These are phyloP conservation scores for Chauna torquata DNA, from an alignment of 2,113 vertebrate genomes.

Conservation along the genomic window DNA sequence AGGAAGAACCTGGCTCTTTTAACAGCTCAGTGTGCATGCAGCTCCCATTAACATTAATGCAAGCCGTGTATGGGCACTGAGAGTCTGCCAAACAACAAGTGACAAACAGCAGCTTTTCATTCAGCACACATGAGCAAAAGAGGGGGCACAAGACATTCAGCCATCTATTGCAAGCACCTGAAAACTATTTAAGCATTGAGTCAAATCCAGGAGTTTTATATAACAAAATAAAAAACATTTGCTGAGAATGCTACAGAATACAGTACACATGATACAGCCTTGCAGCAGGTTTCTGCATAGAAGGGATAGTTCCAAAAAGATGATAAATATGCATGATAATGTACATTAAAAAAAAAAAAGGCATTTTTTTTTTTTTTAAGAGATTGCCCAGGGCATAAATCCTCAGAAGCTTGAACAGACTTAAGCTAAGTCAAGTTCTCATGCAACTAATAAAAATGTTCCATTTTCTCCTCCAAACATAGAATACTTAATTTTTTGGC, in stretches of 20 bases:
- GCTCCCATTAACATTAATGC: constrained; percentile 25
- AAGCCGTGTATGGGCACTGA: neutral
- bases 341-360: neutral
- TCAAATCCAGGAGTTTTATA: constrained; percentile 16
- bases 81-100: constrained; percentile 24
- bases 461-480: neutral
- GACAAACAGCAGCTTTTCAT: constrained; percentile 52
- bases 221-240: neutral
- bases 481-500: neutral
- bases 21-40: neutral
- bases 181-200: constrained; percentile 35
- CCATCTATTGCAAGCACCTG: constrained; percentile 35
- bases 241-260: neutral
- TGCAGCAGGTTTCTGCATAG: neutral
- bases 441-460: constrained; percentile 1
- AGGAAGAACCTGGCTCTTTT: constrained; percentile 21
- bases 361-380: neutral
- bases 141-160: neutral
- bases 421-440: neutral
- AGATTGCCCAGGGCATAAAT: neutral
- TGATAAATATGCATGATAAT: neutral
- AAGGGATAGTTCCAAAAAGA: neutral
- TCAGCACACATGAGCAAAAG: neutral
- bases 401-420: neutral
- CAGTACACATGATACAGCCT: neutral